Evolutionary conservation across 2,888 invertebrate genomes (phyloP).

Genomic region (Oscheius sp.): DNA sequence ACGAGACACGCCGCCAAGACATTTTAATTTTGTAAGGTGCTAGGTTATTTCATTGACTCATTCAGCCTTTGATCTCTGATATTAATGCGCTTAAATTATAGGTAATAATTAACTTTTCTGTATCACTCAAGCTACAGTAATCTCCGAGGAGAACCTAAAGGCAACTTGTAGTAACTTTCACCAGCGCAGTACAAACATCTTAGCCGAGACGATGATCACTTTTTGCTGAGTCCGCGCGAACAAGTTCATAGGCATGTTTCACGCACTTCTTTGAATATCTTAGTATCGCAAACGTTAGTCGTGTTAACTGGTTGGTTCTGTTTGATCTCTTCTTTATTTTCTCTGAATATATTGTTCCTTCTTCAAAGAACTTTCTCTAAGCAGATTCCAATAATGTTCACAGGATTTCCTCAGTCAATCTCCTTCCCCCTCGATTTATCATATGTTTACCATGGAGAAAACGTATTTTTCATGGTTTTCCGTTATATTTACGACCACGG

Average conservation of each 20-base stretch:
- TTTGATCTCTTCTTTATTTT: not conserved
- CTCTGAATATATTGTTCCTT: not conserved
- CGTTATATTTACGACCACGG: not conserved
- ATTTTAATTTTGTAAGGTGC: no score
- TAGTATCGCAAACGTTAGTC: constrained; percentile 19
- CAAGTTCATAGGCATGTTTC: constrained; percentile 21
- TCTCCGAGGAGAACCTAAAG: not conserved
- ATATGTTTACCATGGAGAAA: not conserved
- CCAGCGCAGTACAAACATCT: not conserved
- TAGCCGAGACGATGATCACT: not conserved
- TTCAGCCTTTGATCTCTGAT: no score
- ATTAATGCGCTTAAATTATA: no score
- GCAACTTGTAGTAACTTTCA: not conserved
- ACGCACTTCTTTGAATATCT: constrained; percentile 22
- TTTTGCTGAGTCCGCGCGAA: not conserved
- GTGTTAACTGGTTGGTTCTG: not conserved
- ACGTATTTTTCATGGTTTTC: not conserved
- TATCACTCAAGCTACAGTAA: no score
- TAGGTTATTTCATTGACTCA: no score
- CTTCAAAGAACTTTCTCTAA: not conserved
- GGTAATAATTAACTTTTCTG: no score
- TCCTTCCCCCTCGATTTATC: no score
- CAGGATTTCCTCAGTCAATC: no score
- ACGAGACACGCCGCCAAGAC: no score
- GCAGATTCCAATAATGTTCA: no score